A percentile compares a stretch with the other conserved stretches of the same genome.
Conservation (phyloP, 2,113 vertebrate species). For the Solenodon paradoxus region DNA sequence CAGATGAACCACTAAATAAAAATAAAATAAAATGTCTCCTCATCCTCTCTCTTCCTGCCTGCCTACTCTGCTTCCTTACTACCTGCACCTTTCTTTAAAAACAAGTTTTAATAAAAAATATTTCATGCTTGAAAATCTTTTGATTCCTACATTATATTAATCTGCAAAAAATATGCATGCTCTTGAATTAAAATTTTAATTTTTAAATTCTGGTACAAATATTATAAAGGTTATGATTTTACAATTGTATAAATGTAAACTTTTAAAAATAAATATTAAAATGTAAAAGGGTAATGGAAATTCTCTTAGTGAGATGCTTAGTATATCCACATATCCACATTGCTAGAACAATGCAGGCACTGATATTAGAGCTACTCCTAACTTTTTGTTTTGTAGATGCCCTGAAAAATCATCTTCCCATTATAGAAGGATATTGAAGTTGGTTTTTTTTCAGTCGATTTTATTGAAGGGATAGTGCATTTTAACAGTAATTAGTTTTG, state of each 20-base stretch:
- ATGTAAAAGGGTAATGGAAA: conserved; percentile 22
- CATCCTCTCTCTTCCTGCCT: no score
- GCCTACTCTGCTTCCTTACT: no score
- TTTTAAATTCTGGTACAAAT: neutral
- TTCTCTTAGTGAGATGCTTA: neutral
- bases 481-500: no score
- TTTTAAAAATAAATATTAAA: conserved; percentile 3
- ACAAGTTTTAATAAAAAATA: neutral
- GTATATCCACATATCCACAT: neutral
- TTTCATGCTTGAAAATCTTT: neutral
- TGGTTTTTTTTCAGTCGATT: no score
- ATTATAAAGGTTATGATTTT: neutral
- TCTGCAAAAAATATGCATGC: neutral
- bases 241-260: neutral
- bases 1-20: no score
- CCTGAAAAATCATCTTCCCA: conserved; percentile 22
- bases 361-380: neutral
- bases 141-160: neutral
- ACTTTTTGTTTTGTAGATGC: neutral
- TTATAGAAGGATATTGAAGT: neutral
- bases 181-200: neutral
- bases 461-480: no score
- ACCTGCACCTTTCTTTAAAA: no score
- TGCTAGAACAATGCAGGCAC: neutral
- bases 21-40: no score